A percentile compares a stretch with the other conserved stretches of the same genome.
Conservation (phyloP, 2,888 invertebrate species). For the Apamea epomidion region DNA sequence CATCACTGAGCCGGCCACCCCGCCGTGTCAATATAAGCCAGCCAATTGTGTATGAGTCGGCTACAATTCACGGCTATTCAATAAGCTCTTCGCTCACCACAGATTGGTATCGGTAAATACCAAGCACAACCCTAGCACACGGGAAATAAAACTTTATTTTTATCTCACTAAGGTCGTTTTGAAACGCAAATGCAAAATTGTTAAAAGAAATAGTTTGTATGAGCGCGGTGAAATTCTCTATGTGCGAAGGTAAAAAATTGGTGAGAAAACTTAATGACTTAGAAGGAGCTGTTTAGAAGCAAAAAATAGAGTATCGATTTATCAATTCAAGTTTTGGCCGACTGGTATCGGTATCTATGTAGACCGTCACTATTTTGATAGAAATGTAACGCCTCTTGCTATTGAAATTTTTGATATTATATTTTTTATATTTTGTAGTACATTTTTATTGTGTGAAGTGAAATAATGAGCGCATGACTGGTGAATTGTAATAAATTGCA, state of each 20-base stretch:
- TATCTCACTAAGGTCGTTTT: conserved; percentile 1
- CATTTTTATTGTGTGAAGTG: conserved; percentile 29
- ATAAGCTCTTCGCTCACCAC: conserved; percentile 83
- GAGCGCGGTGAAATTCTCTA: conserved; percentile 69
- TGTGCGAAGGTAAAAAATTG: conserved; percentile 70
- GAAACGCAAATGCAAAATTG: conserved; percentile 56
- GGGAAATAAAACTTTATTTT: conserved; percentile 62
- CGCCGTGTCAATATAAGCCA: conserved; percentile 85
- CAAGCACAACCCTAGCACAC: conserved; percentile 48
- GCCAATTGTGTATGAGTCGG: conserved; percentile 87
- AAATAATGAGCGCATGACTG: conserved; percentile 48
- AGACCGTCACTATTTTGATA: conserved; percentile 56
- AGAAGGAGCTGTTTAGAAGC: conserved; percentile 62
- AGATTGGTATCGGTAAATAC: conserved; percentile 81
- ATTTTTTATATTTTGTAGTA: conserved; percentile 10
- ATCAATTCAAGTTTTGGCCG: conserved; percentile 53
- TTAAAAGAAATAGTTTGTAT: conserved; percentile 70
- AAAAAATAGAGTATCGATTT: conserved; percentile 61
- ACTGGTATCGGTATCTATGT: conserved; percentile 51
- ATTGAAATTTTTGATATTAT: conserved; percentile 30
- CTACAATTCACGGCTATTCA: conserved; percentile 86
- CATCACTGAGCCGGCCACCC: conserved; percentile 82
- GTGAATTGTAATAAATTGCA: conserved; percentile 31
- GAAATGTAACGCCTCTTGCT: conserved; percentile 49
- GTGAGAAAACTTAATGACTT: conserved; percentile 71